A percentile compares a stretch with the other conserved stretches of the same genome.
Evolutionary conservation across 2,888 invertebrate genomes (phyloP).

Genomic region (Alentia gelatinosa): DNA sequence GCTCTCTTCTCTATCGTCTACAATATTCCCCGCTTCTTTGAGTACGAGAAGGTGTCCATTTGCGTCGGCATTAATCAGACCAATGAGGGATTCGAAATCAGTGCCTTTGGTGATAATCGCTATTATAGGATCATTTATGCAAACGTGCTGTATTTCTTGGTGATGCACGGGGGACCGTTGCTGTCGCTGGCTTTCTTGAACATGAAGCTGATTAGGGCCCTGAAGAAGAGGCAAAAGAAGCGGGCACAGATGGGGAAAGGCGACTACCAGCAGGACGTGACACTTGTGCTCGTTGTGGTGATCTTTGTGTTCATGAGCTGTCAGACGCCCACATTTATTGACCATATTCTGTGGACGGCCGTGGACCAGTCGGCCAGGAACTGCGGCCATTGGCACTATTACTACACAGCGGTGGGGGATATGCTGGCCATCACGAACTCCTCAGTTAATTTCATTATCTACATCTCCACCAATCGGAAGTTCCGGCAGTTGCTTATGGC

Average conservation of each 20-base stretch:
- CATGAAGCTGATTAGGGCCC: slow-evolving; percentile 64
- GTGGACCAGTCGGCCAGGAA: slow-evolving; percentile 57
- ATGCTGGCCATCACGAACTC: slow-evolving; percentile 65
- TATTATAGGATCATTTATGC: slow-evolving; percentile 66
- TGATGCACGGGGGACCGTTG: slow-evolving; percentile 67
- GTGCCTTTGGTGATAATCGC: slow-evolving; percentile 64
- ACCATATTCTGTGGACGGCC: slow-evolving; percentile 67
- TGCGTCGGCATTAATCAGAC: slow-evolving; percentile 60
- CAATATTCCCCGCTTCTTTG: slow-evolving; percentile 69
- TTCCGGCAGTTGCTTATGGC: slow-evolving; percentile 61
- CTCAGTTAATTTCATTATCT: slow-evolving; percentile 67
- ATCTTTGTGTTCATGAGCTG: slow-evolving; percentile 67
- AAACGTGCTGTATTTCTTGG: slow-evolving; percentile 66
- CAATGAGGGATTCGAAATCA: slow-evolving; percentile 60
- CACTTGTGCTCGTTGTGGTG: slow-evolving; percentile 66
- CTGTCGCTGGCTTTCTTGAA: slow-evolving; percentile 65
- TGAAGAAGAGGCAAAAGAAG: slow-evolving; percentile 59
- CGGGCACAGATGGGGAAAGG: slow-evolving; percentile 60
- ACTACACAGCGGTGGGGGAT: slow-evolving; percentile 68
- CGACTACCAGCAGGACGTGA: slow-evolving; percentile 66
- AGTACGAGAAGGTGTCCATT: slow-evolving; percentile 62
- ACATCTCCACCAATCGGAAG: slow-evolving; percentile 65
- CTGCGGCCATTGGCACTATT: slow-evolving; percentile 67
- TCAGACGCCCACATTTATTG: slow-evolving; percentile 68
- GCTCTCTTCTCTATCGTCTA: slow-evolving; percentile 66